A percentile compares a stretch with the other conserved stretches of the same genome.
These are phyloP conservation scores for Oncorhynchus masou DNA, from an alignment of 2,113 vertebrate genomes.

Conservation along the genomic window DNA sequence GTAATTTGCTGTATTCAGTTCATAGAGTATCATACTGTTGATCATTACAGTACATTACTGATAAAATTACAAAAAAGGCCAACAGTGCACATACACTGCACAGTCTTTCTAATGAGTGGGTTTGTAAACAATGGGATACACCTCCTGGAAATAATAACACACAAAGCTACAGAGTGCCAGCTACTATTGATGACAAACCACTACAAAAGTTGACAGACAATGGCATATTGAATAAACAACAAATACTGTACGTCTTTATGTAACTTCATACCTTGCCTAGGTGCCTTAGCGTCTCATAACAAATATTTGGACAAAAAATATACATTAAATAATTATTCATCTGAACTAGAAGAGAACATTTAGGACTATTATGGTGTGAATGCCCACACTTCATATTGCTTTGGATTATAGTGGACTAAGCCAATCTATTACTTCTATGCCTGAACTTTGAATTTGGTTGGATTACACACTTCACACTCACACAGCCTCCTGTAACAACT, in stretches of 20 bases:
- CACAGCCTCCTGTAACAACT: conserved; percentile 22
- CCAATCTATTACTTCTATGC: too few species aligned
- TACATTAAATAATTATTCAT: conserved; percentile 21
- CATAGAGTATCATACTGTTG: too few species aligned
- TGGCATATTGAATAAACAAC: conserved; percentile 8
- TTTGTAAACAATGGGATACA: too few species aligned
- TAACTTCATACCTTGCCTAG: neutral
- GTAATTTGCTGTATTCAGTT: too few species aligned
- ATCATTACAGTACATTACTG: too few species aligned
- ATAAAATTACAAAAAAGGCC: too few species aligned
- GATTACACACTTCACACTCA: conserved; percentile 14
- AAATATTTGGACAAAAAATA: neutral
- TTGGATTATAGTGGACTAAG: too few species aligned
- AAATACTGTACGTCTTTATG: conserved; percentile 9
- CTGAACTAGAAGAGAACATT: conserved; percentile 5
- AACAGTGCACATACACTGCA: too few species aligned
- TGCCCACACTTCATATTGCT: conserved; percentile 13
- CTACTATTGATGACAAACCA: conserved; percentile 23
- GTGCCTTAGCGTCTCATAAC: conserved; percentile 12
- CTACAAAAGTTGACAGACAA: neutral
- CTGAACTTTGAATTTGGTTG: too few species aligned
- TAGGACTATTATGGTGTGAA: conserved; percentile 8
- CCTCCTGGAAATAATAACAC: neutral
- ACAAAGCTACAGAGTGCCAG: neutral
- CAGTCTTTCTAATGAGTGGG: too few species aligned